Evolutionary conservation across 1,140 invertebrate genomes (phyloP), one percentile per base, ranked within the genome.

Genomic region (Rhyacophila brunnea): DNA sequence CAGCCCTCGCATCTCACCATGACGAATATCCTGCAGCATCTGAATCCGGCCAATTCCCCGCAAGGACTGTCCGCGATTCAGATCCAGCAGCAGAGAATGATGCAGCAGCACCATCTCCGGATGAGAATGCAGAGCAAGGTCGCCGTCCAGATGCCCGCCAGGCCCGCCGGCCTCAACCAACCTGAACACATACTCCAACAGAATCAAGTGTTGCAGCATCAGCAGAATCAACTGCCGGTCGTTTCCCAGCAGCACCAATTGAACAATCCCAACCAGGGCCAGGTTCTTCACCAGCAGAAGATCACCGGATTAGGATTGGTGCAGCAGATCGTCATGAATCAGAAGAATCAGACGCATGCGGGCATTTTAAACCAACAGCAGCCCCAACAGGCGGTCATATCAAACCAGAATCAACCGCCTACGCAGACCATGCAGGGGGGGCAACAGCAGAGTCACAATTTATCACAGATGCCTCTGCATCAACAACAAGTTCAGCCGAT

Each of bases 51-150:
- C 10, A 48, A 38, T 20, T 17, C 28, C 2, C 50, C 58, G 13
- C 75, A 75, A 68, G 74, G 74, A 1, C 58, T 76, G 4, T 70
- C 73, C 34, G 74, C 75, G 36, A 77, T 77, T 65, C 72, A 74
- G 53, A 73, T 75, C 32, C 76, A 77, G 61, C 77, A 79, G 58
- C 77, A 80, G 58, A 79, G 78, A 35, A 65, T 80, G 49, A 63
- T 80, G 43, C 74, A 79, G 65, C 75, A 77, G 65, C 77, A 75
- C 49, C 77, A 78, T 28, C 10, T 64, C 7, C 62, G 60, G 35
- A 58, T 70, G 34, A 70, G 72, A 48, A 55, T 66, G n/a, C 68
- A 70, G 46, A 52, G 23, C 23, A 28, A 28, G 23, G 23, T 28
- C 23, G 23, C 4, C 9, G 23, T 28, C 9, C 23, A 28, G 23